Percentiles rank a stretch among this genome's conserved stretches.
phyloP scores from a whole-genome alignment of 2,797 vertebrate species.

The Rhynchonycteris naso region DNA sequence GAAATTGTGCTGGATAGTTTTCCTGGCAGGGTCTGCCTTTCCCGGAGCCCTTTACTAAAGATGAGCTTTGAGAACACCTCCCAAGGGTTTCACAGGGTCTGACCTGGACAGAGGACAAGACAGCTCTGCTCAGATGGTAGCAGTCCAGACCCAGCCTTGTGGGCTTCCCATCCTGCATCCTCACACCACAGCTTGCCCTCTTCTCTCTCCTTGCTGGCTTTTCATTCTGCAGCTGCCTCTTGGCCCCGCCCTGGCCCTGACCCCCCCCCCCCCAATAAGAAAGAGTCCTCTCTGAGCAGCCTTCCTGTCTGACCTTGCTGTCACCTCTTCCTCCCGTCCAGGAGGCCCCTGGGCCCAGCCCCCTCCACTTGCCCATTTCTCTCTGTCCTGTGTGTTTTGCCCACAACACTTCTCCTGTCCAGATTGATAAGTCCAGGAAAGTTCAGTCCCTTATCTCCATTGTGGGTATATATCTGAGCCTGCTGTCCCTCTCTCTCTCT shows the following conservation, averaged over 20 bases:
- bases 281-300: neutral
- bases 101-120: neutral
- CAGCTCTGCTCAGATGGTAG: neutral
- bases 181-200: neutral
- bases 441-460: neutral
- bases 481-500: too few species aligned
- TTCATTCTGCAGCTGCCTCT: neutral
- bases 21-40: neutral
- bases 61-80: neutral
- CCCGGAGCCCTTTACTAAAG: neutral
- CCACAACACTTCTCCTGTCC: neutral
- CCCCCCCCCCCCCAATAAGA: fast-evolving
- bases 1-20: neutral
- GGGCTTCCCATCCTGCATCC: neutral
- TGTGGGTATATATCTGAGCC: neutral
- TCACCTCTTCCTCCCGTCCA: neutral
- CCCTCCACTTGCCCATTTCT: neutral
- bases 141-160: fast-evolving
- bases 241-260: too few species aligned
- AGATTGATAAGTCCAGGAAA: neutral
- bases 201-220: neutral
- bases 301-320: neutral
- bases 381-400: conserved; percentile 54
- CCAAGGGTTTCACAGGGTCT: fast-evolving
- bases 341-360: neutral